These are phyloP conservation scores for Protobothrops mucrosquamatus DNA, from an alignment of 2,113 vertebrate species.

Conservation along the genomic window DNA sequence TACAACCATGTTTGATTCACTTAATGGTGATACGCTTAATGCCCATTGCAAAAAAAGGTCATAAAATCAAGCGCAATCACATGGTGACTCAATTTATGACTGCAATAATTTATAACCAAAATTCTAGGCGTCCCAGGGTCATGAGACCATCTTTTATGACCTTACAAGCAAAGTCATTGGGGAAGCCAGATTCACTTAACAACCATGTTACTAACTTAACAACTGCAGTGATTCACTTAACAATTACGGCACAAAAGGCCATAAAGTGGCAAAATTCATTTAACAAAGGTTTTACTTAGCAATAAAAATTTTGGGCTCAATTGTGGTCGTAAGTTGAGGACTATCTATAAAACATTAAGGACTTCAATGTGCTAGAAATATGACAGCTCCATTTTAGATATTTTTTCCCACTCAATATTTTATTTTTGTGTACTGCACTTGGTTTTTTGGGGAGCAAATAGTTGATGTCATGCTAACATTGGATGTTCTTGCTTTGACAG, in stretches of 20 bases:
- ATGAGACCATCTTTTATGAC: neutral
- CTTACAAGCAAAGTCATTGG: neutral
- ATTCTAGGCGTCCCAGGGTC: neutral
- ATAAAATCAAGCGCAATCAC: neutral
- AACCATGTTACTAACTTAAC: neutral
- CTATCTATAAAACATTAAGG: neutral
- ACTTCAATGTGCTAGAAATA: neutral
- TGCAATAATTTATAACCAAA: neutral
- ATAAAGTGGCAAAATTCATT: neutral
- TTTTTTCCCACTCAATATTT: neutral
- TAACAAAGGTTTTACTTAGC: neutral
- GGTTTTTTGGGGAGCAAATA: neutral
- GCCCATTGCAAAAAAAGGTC: neutral
- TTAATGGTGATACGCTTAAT: neutral
- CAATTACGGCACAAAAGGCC: neutral
- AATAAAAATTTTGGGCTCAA: neutral
- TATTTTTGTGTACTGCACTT: neutral
- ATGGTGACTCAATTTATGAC: neutral
- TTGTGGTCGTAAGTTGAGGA: neutral
- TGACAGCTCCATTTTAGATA: neutral
- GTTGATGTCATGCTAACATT: neutral
- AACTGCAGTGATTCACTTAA: neutral
- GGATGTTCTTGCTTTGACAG: too few species aligned
- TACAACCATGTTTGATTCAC: neutral
- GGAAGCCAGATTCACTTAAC: neutral